Percentiles rank a stretch among this genome's conserved stretches.
Evolutionary conservation across 2,113 vertebrate genomes (phyloP).

Genomic region (Macrotus californicus): DNA sequence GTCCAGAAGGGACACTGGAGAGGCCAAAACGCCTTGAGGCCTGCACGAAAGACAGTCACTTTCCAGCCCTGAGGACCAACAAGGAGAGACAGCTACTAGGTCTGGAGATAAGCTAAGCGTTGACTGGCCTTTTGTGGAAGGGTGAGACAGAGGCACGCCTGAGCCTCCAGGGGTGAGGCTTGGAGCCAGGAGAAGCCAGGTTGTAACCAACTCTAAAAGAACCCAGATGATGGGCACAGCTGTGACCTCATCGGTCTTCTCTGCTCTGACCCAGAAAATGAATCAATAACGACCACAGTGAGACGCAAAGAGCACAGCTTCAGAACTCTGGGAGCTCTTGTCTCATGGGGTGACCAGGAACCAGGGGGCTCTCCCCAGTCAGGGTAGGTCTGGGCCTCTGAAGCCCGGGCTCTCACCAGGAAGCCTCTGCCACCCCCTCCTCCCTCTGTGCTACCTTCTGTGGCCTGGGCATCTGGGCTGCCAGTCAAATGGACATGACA

Average conservation of each 20-base stretch:
- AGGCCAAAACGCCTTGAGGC: not conserved
- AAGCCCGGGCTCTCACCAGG: not conserved
- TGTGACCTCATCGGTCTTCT: not conserved
- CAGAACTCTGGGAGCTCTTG: not conserved
- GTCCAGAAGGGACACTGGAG: not conserved
- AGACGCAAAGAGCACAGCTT: not conserved
- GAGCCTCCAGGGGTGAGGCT: not conserved
- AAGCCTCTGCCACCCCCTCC: not conserved
- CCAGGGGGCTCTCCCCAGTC: accelerated
- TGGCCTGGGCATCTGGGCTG: not conserved
- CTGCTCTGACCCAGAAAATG: accelerated
- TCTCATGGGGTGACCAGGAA: accelerated
- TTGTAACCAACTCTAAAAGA: too few relatives aligned
- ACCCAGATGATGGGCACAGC: not conserved
- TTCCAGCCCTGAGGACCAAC: not conserved
- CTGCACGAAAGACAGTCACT: not conserved
- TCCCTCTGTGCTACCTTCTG: not conserved
- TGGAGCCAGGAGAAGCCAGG: not conserved
- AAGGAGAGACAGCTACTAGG: not conserved
- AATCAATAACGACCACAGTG: accelerated
- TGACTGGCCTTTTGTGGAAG: not conserved
- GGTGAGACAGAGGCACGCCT: too few relatives aligned
- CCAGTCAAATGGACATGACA: accelerated
- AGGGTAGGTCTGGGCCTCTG: not conserved
- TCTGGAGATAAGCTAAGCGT: not conserved